phyloP scores from a whole-genome alignment of 1,140 invertebrate genomes.

The Drosophila kikkawai region DNA sequence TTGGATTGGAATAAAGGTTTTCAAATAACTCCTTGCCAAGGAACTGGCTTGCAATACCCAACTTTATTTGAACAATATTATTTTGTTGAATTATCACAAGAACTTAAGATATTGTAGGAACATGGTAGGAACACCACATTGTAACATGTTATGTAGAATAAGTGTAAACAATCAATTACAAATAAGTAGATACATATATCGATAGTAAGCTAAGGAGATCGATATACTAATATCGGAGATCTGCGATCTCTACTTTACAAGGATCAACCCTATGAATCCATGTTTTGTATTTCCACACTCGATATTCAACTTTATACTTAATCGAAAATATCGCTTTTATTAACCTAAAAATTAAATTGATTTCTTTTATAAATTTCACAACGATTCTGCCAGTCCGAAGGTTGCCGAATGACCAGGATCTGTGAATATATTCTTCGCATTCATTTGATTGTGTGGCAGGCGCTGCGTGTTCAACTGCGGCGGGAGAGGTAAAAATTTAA shows the following conservation, averaged over 20 bases:
- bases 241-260: too few relatives aligned
- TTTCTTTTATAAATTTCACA: not conserved
- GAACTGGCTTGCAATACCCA: not conserved
- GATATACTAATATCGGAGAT: too few relatives aligned
- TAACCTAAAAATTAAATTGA: not conserved
- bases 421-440: not conserved
- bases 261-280: not conserved
- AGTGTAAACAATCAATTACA: too few relatives aligned
- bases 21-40: not conserved
- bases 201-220: too few relatives aligned
- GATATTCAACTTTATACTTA: not conserved
- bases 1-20: not conserved
- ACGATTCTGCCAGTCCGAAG: not conserved
- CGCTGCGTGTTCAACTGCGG: constrained; percentile 13
- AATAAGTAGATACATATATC: too few relatives aligned
- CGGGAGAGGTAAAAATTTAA: constrained; percentile 71
- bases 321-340: not conserved
- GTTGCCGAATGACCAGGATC: not conserved
- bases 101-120: not conserved
- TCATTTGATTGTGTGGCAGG: constrained; percentile 35
- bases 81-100: not conserved
- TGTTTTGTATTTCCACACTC: not conserved
- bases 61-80: not conserved
- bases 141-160: too few relatives aligned
- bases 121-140: too few relatives aligned